phyloP scores from a whole-genome alignment of 2,113 vertebrate species.

The Silurus meridionalis region DNA sequence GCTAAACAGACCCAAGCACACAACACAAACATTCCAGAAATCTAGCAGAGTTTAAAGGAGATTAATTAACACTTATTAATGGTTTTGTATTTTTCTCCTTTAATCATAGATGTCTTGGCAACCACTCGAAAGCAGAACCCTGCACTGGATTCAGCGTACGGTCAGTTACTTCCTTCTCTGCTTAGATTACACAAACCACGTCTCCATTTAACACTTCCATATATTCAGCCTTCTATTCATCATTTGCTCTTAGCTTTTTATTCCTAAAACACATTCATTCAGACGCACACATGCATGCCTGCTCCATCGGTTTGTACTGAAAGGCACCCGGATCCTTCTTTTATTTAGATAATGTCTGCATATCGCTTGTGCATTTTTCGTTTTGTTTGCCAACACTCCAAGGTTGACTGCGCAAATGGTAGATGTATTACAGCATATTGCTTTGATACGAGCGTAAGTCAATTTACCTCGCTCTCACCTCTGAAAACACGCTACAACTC shows the following conservation, averaged over 20 bases:
- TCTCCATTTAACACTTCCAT: background rate
- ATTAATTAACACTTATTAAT: background rate
- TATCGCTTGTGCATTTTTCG: conserved; percentile 35
- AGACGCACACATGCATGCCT: background rate
- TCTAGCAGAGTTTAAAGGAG: background rate
- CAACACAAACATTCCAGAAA: conserved; percentile 1
- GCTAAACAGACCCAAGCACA: background rate
- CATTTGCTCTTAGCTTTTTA: background rate
- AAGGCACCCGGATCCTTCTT: conserved; percentile 13
- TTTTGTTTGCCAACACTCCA: conserved; percentile 13
- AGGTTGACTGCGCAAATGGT: conserved; percentile 34
- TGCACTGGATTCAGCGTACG: conserved; percentile 74
- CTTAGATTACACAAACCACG: background rate
- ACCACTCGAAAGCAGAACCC: conserved; percentile 76
- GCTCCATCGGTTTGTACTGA: conserved; percentile 5
- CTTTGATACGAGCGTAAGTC: conserved; percentile 33
- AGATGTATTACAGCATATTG: conserved; percentile 25
- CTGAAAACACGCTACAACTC: conserved; percentile 13
- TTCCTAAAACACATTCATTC: background rate
- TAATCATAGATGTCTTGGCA: conserved; percentile 71
- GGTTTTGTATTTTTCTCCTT: conserved; percentile 12
- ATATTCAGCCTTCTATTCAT: conserved; percentile 5
- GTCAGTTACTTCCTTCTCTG: conserved; percentile 65
- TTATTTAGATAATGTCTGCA: conserved; percentile 18
- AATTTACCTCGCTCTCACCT: conserved; percentile 33